Base-by-base conservation (phyloP, 2,113 vertebrate species). In the Natator depressus region DNA sequence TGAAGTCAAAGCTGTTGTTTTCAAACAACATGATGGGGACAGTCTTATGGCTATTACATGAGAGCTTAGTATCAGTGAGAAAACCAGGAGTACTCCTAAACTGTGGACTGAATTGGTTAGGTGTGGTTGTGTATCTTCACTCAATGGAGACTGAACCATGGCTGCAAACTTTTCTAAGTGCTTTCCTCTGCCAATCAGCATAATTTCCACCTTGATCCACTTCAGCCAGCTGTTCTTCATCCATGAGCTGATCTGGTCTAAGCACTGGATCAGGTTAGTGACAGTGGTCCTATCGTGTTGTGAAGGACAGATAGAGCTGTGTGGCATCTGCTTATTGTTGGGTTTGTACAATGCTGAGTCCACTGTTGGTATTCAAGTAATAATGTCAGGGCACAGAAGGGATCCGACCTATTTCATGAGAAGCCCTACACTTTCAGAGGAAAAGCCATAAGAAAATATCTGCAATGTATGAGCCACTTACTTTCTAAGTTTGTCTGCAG, bases 21-120 rank as follows among this genome's bases (percentile, higher is more conserved):
- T 93, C 84, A 81, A 92, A 20, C n/a, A 51, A 81, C 53, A 93
- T 80, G 94, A 89, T 93, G 91, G 93, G 87, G 87, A 89, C 49
- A 93, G 89, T 91, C 88, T 95, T 85, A 92, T 85, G 79, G 85
- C 80, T 96, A 57, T 72, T 80, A 81, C 62, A 83, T 81, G 80
- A 93, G 27, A 49, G 82, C 57, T 80, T 80, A 7, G 31, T 78
- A 80, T 84, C n/a, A 31, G 55, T 51, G 80, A 27, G 46, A 47
- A 47, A 46, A 42, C 5, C 20, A 85, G 54, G 38, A 38, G 3
- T 24, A 25, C 51, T 29, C 53, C n/a, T 13, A 29, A 76, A 25
- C 38, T 46, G 19, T 79, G 80, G 79, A 38, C 85, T 38, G 59
- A 81, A 42, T 10, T 27, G 49, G 92, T 3, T 65, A 54, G 38